These are phyloP conservation scores for Drosophila willistoni DNA, from an alignment of 1,140 invertebrate genomes.

Conservation along the genomic window DNA sequence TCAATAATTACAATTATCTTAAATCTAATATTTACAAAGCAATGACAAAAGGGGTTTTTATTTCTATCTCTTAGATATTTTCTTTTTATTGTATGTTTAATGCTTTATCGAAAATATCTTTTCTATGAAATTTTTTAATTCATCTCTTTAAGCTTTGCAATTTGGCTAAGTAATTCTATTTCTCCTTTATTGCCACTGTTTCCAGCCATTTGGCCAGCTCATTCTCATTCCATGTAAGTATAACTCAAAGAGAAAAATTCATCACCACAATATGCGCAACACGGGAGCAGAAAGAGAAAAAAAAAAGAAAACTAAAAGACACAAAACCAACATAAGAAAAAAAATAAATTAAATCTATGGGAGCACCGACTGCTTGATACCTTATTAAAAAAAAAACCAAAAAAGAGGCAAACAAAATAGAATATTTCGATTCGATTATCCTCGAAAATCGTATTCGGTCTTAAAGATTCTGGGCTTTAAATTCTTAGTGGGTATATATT, in stretches of 20 bases:
- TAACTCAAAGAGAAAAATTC: conserved; percentile 82
- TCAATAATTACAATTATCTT: too few relatives aligned
- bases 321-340: conserved; percentile 14
- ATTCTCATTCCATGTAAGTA: conserved; percentile 40
- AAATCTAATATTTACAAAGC: too few relatives aligned
- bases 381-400: background rate
- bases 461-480: too few relatives aligned
- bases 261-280: conserved; percentile 80
- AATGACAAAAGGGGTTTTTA: too few relatives aligned
- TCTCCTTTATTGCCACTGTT: conserved; percentile 62
- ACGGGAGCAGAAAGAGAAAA: conserved; percentile 39
- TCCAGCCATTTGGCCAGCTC: conserved; percentile 8
- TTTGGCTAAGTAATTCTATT: conserved; percentile 79
- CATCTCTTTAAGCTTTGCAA: conserved; percentile 41
- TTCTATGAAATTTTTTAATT: background rate
- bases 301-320: background rate
- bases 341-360: background rate
- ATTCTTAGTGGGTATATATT: too few relatives aligned
- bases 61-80: too few relatives aligned
- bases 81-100: too few relatives aligned
- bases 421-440: too few relatives aligned
- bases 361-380: background rate
- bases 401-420: too few relatives aligned
- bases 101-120: background rate
- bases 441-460: too few relatives aligned